These are phyloP conservation scores for Psilopogon haemacephalus DNA, from an alignment of 2,113 vertebrate species.

Conservation along the genomic window DNA sequence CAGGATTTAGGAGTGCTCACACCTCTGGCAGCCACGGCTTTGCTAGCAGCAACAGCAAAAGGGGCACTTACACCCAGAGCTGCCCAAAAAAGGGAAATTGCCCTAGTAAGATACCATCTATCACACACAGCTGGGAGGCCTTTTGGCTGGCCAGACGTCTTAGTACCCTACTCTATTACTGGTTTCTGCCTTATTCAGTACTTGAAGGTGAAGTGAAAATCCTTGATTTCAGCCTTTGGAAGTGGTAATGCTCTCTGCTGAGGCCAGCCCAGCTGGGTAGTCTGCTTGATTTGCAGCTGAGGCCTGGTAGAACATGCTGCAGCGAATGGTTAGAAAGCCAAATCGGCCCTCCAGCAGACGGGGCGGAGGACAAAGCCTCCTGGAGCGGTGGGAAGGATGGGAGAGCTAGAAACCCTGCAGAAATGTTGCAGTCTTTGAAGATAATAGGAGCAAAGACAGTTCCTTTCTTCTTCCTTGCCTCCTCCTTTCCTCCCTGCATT, in stretches of 20 bases:
- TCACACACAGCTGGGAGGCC: accelerated
- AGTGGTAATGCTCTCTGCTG: background rate
- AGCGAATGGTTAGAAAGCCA: background rate
- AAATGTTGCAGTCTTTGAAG: conserved; percentile 12
- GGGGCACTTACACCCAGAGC: background rate
- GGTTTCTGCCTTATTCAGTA: background rate
- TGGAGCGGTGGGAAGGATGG: background rate
- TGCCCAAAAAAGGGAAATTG: background rate
- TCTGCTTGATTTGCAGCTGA: conserved; percentile 13
- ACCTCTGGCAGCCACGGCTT: background rate
- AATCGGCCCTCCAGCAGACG: background rate
- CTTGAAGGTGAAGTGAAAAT: background rate
- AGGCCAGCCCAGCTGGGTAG: background rate
- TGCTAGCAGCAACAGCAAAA: background rate
- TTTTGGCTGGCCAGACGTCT: background rate
- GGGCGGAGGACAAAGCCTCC: background rate
- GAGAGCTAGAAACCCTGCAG: background rate
- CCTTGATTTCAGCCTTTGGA: background rate
- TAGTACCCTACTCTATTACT: accelerated
- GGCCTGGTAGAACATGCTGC: background rate
- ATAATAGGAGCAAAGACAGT: background rate
- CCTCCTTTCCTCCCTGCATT: conserved; percentile 23
- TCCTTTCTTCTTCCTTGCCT: conserved; percentile 13
- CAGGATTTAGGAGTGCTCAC: background rate
- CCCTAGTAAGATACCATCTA: too few relatives aligned